These are phyloP conservation scores for Glaucopsyche alexis DNA, from an alignment of 2,888 invertebrate species.

Conservation along the genomic window DNA sequence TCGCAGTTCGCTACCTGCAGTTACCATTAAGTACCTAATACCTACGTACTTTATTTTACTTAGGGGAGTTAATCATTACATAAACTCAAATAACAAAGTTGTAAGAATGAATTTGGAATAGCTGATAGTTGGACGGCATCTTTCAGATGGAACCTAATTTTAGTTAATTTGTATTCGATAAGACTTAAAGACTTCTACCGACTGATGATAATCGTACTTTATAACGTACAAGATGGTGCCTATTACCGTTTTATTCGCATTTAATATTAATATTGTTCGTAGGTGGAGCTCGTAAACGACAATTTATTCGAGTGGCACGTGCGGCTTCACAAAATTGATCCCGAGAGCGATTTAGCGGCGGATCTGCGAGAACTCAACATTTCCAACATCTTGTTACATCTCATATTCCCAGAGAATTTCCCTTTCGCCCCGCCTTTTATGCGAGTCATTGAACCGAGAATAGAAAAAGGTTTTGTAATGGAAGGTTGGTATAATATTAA, in stretches of 20 bases:
- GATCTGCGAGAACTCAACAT: slow-evolving; percentile 90
- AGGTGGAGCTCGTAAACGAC: slow-evolving; percentile 91
- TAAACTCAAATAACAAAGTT: neutral
- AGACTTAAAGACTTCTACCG: neutral
- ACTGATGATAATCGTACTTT: neutral
- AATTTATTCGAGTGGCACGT: slow-evolving; percentile 94
- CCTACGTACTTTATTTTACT: neutral
- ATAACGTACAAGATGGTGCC: neutral
- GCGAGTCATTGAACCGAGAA: slow-evolving; percentile 88
- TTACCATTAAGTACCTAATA: neutral
- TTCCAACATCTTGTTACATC: slow-evolving; percentile 86
- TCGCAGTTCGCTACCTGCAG: neutral
- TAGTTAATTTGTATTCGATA: neutral
- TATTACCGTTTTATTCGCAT: neutral
- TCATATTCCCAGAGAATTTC: slow-evolving; percentile 92
- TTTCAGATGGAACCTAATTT: neutral
- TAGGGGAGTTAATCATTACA: no score
- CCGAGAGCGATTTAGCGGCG: slow-evolving; percentile 89
- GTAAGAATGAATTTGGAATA: neutral
- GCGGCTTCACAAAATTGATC: slow-evolving; percentile 88
- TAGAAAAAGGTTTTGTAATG: slow-evolving; percentile 93
- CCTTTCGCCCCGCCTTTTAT: slow-evolving; percentile 94
- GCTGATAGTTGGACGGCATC: neutral
- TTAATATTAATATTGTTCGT: slow-evolving; percentile 33
- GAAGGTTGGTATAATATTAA: slow-evolving; percentile 76